Evolutionary conservation across 2,888 invertebrate species (phyloP).

Genomic region (Octonoba sinensis): DNA sequence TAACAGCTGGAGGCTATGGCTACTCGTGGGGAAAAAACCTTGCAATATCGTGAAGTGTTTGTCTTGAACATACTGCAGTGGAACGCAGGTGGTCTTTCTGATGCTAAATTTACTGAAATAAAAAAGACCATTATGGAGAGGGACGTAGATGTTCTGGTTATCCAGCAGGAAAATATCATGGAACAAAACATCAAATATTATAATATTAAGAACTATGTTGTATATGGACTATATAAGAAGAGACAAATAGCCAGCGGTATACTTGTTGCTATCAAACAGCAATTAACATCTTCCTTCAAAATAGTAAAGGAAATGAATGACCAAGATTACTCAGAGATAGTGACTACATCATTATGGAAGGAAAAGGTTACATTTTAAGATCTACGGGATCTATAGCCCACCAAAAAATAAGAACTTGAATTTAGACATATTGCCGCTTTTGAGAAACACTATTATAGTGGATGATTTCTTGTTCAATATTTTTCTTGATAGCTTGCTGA

Average conservation of each 20-base stretch:
- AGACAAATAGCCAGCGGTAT: slow-evolving; percentile 1
- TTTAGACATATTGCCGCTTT: not conserved
- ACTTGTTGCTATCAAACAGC: not conserved
- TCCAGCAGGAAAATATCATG: not conserved
- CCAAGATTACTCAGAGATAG: not conserved
- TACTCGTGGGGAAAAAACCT: too few species aligned
- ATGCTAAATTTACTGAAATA: too few species aligned
- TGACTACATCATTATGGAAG: too few species aligned
- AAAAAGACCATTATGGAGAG: too few species aligned
- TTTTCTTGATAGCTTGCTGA: too few species aligned
- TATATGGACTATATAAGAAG: too few species aligned
- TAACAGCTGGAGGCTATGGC: too few species aligned
- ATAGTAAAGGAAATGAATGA: not conserved
- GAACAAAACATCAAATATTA: not conserved
- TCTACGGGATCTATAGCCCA: slow-evolving; percentile 1
- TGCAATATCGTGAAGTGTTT: too few species aligned
- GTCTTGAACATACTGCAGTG: too few species aligned
- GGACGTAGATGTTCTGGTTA: too few species aligned
- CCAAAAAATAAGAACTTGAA: not conserved
- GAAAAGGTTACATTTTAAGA: not conserved
- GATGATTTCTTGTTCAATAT: too few species aligned
- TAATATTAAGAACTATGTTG: not conserved
- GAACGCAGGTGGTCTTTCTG: too few species aligned
- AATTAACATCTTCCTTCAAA: not conserved
- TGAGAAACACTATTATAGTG: slow-evolving; percentile 4